phyloP scores from a whole-genome alignment of 2,113 vertebrate species.

The Heterotis niloticus region DNA sequence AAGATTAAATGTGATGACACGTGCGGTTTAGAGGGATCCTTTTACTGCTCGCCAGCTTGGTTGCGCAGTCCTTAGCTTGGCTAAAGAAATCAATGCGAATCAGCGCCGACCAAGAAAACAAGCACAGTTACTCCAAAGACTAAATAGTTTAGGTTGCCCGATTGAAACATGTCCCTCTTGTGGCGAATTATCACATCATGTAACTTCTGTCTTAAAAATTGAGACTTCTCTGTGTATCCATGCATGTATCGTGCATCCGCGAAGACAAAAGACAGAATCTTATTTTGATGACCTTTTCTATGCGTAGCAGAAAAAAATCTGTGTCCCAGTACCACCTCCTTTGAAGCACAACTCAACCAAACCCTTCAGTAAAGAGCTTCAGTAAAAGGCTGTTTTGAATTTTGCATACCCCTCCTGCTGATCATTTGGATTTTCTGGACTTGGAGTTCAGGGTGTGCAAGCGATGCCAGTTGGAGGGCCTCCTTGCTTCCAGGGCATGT shows the following conservation, averaged over 20 bases:
- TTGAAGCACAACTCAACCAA: neutral
- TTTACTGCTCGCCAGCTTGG: slow-evolving; percentile 4
- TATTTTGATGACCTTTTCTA: neutral
- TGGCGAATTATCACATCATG: neutral
- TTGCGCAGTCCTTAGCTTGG: neutral
- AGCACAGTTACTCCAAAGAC: too few species aligned
- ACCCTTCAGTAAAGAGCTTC: too few species aligned
- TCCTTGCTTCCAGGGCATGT: too few species aligned
- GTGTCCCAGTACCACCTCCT: slow-evolving; percentile 25
- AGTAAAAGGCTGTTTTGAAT: too few species aligned
- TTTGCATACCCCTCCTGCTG: too few species aligned
- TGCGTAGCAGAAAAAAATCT: neutral
- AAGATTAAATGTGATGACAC: slow-evolving; percentile 9
- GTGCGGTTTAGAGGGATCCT: neutral
- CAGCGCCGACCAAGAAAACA: neutral
- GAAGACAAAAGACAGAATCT: neutral
- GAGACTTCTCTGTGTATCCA: neutral
- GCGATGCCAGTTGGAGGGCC: too few species aligned
- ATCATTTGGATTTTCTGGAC: too few species aligned
- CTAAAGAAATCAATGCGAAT: neutral
- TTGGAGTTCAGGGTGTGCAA: too few species aligned
- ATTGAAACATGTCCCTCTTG: too few species aligned
- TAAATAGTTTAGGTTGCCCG: too few species aligned
- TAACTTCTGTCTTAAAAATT: neutral
- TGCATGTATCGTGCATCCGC: neutral